Evolutionary conservation across 2,888 invertebrate species (phyloP).

Genomic region (Ormyrus pomaceus): DNA sequence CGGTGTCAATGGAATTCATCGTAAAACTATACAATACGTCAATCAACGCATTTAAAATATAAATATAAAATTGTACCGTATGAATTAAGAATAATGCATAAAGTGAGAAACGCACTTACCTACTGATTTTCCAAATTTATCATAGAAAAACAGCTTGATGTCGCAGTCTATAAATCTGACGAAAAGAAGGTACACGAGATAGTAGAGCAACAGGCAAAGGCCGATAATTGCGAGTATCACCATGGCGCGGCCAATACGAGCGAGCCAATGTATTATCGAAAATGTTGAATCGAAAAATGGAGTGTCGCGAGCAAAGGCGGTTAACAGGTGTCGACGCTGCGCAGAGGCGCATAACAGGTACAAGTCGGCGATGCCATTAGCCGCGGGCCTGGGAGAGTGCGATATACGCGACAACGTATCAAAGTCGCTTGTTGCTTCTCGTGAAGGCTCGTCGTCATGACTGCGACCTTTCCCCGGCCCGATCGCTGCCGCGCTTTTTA

Average conservation of each 20-base stretch:
- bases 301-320: too few relatives aligned
- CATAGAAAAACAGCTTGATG: constrained; percentile 78
- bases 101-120: constrained; percentile 74
- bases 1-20: background rate
- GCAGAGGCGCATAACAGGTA: too few relatives aligned
- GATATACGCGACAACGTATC: background rate
- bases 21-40: background rate
- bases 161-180: constrained; percentile 80
- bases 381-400: too few relatives aligned
- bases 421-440: constrained; percentile 50
- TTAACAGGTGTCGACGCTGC: too few relatives aligned
- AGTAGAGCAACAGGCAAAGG: constrained; percentile 74
- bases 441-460: constrained; percentile 41
- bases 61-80: background rate
- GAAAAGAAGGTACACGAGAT: constrained; percentile 76
- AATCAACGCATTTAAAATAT: background rate
- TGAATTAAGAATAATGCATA: too few relatives aligned
- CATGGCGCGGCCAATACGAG: constrained; percentile 49
- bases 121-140: constrained; percentile 80
- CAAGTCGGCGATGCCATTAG: too few relatives aligned
- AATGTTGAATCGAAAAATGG: too few relatives aligned
- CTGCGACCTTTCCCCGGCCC: constrained; percentile 40
- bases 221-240: constrained; percentile 64
- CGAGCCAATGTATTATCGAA: too few relatives aligned
- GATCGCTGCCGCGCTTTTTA: constrained; percentile 8